Conservation (phyloP, 2,797 vertebrate species). For the Pelodytes ibericus region DNA sequence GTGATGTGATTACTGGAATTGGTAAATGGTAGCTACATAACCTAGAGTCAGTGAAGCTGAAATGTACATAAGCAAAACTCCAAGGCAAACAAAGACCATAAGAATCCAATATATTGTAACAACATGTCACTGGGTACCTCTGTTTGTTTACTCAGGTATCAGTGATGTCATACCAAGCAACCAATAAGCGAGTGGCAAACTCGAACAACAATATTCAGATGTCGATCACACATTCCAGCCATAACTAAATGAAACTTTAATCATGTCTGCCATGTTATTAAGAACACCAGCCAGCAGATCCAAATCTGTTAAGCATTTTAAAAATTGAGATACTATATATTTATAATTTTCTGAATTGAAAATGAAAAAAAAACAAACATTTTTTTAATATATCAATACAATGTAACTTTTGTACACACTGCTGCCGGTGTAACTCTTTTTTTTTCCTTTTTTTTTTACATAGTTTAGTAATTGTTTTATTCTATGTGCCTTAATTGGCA, state of each 20-base stretch:
- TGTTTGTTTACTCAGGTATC: conserved; percentile 19
- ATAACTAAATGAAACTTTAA: neutral
- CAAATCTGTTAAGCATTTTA: too few relatives aligned
- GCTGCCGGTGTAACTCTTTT: too few relatives aligned
- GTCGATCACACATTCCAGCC: neutral
- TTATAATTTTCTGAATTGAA: too few relatives aligned
- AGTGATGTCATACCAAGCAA: conserved; percentile 30
- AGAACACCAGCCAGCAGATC: too few relatives aligned
- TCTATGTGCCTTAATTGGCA: too few relatives aligned
- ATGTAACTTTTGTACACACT: too few relatives aligned
- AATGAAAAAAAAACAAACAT: too few relatives aligned
- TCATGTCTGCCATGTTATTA: too few relatives aligned
- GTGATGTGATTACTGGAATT: conserved; percentile 51
- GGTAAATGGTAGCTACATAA: conserved; percentile 39
- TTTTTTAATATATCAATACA: too few relatives aligned
- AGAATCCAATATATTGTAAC: conserved; percentile 39
- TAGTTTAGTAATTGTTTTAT: too few relatives aligned
- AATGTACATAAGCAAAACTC: conserved; percentile 45
- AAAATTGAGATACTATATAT: too few relatives aligned
- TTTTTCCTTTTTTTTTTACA: too few relatives aligned
- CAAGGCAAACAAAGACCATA: conserved; percentile 40
- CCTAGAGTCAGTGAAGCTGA: conserved; percentile 43
- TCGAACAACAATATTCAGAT: neutral
- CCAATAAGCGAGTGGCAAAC: neutral
- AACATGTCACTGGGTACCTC: conserved; percentile 13